These are phyloP conservation scores for Nansenia antarctica DNA, from an alignment of 2,113 vertebrate genomes.

Conservation along the genomic window DNA sequence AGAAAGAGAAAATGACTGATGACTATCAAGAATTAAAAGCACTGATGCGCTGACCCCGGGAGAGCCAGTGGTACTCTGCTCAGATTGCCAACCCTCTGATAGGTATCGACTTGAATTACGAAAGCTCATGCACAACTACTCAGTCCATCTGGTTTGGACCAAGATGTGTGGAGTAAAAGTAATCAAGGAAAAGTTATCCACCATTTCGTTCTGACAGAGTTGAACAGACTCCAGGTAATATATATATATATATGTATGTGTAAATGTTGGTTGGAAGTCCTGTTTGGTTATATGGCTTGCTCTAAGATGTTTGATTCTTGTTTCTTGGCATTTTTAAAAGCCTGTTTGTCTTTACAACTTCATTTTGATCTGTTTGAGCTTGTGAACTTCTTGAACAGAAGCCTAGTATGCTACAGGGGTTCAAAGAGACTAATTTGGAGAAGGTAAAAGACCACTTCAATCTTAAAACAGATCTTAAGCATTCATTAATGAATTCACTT, in stretches of 20 bases:
- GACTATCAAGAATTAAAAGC: slow-evolving; percentile 35
- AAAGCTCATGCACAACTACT: not conserved
- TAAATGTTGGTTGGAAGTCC: not conserved
- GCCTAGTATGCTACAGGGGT: slow-evolving; percentile 57
- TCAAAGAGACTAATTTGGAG: slow-evolving; percentile 51
- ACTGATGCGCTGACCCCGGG: slow-evolving; percentile 33
- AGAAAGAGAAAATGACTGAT: slow-evolving; percentile 37
- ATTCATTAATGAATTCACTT: slow-evolving; percentile 75
- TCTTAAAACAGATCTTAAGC: slow-evolving; percentile 79
- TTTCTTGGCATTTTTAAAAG: not conserved
- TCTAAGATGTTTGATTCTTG: not conserved
- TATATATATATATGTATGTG: no score
- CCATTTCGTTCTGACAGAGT: not conserved
- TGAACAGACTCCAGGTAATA: not conserved
- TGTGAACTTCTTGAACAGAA: slow-evolving; percentile 59
- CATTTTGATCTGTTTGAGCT: not conserved
- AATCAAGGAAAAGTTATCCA: not conserved
- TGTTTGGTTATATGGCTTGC: not conserved
- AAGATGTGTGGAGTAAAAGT: not conserved
- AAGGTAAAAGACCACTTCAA: slow-evolving; percentile 69
- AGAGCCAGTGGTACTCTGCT: slow-evolving; percentile 10
- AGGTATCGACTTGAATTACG: slow-evolving; percentile 15
- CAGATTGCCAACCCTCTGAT: slow-evolving; percentile 13
- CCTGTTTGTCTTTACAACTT: slow-evolving; percentile 3
- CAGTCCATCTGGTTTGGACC: slow-evolving; percentile 4